A percentile compares a stretch with the other conserved stretches of the same genome.
Conservation (phyloP, 1,140 invertebrate species). For the Cryptotermes secundus region DNA sequence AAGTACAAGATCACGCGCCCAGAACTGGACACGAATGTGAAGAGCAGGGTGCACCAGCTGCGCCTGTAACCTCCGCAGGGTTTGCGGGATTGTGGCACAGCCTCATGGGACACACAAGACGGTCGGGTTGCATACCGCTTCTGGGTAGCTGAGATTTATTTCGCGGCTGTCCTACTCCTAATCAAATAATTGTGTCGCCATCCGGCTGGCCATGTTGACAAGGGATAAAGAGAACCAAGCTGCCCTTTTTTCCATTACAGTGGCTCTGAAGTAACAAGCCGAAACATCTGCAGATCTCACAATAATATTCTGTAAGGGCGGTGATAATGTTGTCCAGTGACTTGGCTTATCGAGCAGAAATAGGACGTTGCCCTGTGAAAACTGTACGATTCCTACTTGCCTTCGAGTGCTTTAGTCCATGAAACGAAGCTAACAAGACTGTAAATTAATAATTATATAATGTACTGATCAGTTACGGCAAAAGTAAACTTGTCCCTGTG, state of each 20-base stretch:
- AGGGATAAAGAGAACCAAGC: background rate
- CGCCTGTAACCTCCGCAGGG: background rate
- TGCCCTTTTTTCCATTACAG: background rate
- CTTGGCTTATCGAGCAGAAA: too few relatives aligned
- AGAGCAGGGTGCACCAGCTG: background rate
- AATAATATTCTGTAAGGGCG: too few relatives aligned
- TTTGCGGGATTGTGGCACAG: background rate
- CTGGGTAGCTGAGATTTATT: slow-evolving; percentile 5
- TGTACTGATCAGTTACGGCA: too few relatives aligned
- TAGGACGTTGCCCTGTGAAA: too few relatives aligned
- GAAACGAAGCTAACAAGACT: too few relatives aligned
- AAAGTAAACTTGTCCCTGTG: too few relatives aligned
- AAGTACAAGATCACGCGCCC: background rate
- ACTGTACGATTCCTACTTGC: too few relatives aligned
- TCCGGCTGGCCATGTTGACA: background rate
- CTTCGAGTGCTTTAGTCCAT: too few relatives aligned
- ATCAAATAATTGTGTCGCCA: background rate
- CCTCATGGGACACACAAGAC: background rate
- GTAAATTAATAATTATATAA: too few relatives aligned
- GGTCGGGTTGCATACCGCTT: background rate
- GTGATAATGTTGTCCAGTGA: too few relatives aligned
- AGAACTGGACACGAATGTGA: background rate
- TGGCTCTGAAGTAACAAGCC: too few relatives aligned
- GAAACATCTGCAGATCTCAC: too few relatives aligned
- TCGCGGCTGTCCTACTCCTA: background rate